Percentiles rank a stretch among this genome's conserved stretches.
Conservation (phyloP, 2,797 vertebrate genomes). For the Triplophysa bombifrons region DNA sequence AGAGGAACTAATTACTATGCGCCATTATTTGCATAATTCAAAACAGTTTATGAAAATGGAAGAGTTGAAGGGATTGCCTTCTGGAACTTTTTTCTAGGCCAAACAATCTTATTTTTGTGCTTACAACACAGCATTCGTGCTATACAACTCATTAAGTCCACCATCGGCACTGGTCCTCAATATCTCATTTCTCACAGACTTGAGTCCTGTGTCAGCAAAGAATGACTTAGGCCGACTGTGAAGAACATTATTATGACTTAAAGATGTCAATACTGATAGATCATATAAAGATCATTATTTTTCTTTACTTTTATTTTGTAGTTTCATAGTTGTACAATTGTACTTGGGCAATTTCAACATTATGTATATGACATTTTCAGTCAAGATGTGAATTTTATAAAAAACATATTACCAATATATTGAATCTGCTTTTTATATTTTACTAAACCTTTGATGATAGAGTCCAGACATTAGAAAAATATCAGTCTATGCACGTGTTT, state of each 20-base stretch:
- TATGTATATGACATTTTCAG: too few relatives aligned
- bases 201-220: slow-evolving; percentile 43
- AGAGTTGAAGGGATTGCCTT: slow-evolving; percentile 48
- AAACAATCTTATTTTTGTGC: slow-evolving; percentile 51
- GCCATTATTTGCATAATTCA: slow-evolving; percentile 63
- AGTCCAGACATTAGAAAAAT: too few relatives aligned
- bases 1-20: slow-evolving; percentile 65
- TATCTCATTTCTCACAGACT: slow-evolving; percentile 24
- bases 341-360: too few relatives aligned
- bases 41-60: slow-evolving; percentile 61
- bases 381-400: too few relatives aligned
- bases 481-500: too few relatives aligned
- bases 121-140: slow-evolving; percentile 53
- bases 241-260: not conserved
- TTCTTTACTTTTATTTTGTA: too few relatives aligned
- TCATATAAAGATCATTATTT: not conserved
- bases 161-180: slow-evolving; percentile 17
- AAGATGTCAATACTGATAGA: not conserved
- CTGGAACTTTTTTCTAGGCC: slow-evolving; percentile 49
- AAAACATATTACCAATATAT: too few relatives aligned
- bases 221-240: not conserved
- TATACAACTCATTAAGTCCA: slow-evolving; percentile 45
- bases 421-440: too few relatives aligned
- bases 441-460: too few relatives aligned
- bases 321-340: too few relatives aligned